Evolutionary conservation across 2,113 vertebrate species (phyloP).

Genomic region (Callaeas wilsoni): DNA sequence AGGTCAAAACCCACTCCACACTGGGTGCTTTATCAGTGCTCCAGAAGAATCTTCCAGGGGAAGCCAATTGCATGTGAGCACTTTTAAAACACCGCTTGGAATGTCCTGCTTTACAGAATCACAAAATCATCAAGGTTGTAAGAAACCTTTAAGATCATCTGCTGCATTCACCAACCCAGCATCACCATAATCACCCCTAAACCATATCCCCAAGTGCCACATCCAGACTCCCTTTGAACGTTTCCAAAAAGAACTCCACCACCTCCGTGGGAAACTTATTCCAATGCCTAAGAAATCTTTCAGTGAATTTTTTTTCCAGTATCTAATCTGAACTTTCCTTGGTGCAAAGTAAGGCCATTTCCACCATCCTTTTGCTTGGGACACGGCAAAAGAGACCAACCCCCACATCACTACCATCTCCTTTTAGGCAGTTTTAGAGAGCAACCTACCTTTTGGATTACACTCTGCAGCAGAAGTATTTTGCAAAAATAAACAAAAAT

Average conservation of each 20-base stretch:
- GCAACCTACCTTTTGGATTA: background rate
- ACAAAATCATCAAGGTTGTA: background rate
- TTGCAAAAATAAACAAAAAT: background rate
- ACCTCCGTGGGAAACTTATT: background rate
- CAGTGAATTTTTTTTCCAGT: background rate
- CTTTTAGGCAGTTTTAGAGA: background rate
- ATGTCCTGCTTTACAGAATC: background rate
- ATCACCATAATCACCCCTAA: background rate
- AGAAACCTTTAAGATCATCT: background rate
- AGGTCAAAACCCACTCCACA: background rate
- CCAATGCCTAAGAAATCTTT: background rate
- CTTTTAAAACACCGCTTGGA: background rate
- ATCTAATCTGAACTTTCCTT: background rate
- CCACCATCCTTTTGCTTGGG: background rate
- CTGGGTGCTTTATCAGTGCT: background rate
- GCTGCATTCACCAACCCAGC: background rate
- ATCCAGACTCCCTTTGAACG: background rate
- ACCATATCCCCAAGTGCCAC: background rate
- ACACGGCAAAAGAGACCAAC: background rate
- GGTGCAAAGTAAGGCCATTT: background rate
- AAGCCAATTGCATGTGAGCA: background rate
- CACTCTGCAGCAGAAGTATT: background rate
- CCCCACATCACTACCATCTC: background rate
- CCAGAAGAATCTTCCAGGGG: background rate
- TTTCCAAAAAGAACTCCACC: background rate